Conservation (phyloP, 2,888 invertebrate species). For the Plagodis pulveraria region DNA sequence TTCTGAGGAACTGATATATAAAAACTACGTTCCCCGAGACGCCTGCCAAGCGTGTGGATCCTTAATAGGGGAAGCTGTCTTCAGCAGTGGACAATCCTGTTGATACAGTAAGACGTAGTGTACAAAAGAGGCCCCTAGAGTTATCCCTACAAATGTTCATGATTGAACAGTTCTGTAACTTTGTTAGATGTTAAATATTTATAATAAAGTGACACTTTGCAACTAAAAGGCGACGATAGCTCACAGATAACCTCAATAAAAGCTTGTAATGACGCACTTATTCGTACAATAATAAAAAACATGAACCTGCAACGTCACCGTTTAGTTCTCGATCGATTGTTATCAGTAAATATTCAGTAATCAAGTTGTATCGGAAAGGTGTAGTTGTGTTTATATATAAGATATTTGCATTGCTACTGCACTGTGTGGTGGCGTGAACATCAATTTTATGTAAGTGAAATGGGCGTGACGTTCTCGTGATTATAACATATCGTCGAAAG, state of each 20-base stretch:
- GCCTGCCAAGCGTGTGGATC: no score
- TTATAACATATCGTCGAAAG: background rate
- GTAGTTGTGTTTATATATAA: slow-evolving; percentile 5
- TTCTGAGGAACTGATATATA: no score
- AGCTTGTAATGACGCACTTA: background rate
- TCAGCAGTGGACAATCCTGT: no score
- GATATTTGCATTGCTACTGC: background rate
- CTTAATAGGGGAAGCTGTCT: no score
- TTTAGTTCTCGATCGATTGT: slow-evolving; percentile 10
- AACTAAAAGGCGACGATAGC: background rate
- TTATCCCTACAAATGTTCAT: no score
- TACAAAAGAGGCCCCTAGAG: no score
- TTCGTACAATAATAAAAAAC: background rate
- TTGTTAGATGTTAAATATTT: no score
- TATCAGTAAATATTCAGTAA: slow-evolving; percentile 25
- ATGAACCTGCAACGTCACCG: background rate
- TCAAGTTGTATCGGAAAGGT: slow-evolving; percentile 9
- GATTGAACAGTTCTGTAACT: no score
- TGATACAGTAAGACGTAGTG: no score
- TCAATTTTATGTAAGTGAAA: slow-evolving; percentile 8
- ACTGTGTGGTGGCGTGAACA: slow-evolving; percentile 3
- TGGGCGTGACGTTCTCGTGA: slow-evolving; percentile 1
- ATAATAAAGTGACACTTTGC: no score
- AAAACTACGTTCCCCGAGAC: no score
- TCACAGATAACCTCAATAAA: slow-evolving; percentile 10